Evolutionary conservation across 2,888 invertebrate genomes (phyloP).

Genomic region (Drosophila ustulata): DNA sequence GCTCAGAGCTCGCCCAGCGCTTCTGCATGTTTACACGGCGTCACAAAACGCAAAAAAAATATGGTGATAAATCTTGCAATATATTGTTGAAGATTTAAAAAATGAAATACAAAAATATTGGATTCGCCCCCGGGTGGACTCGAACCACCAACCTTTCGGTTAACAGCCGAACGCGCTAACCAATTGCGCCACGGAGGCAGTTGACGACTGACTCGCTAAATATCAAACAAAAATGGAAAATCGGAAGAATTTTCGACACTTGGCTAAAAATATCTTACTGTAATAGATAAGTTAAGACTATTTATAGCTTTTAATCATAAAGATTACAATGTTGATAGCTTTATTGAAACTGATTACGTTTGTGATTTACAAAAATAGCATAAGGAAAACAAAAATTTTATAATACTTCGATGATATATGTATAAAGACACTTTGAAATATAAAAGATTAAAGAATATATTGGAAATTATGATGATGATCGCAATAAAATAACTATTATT

Average conservation of each 20-base stretch:
- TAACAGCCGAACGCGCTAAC: constrained; percentile 99
- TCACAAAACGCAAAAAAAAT: neutral
- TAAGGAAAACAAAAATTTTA: neutral
- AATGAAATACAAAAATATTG: constrained; percentile 16
- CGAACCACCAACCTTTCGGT: constrained; percentile 99
- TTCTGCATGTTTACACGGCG: constrained; percentile 57
- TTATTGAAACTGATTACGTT: too few species aligned
- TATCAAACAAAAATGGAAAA: neutral
- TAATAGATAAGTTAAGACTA: constrained; percentile 1
- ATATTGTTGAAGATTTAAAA: neutral
- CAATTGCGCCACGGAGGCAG: constrained; percentile 94
- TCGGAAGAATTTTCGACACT: neutral
- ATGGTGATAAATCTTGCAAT: neutral
- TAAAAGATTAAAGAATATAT: too few species aligned
- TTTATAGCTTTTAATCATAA: neutral
- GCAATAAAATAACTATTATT: too few species aligned
- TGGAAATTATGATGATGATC: too few species aligned
- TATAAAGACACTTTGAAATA: too few species aligned
- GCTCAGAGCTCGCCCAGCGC: constrained; percentile 19
- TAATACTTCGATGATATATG: too few species aligned
- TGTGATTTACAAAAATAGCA: neutral
- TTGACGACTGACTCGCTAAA: neutral
- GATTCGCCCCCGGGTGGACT: constrained; percentile 96
- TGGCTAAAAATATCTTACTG: neutral
- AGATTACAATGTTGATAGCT: neutral